Evolutionary conservation across 2,888 invertebrate genomes (phyloP).

Genomic region (Eristalis intricaria): DNA sequence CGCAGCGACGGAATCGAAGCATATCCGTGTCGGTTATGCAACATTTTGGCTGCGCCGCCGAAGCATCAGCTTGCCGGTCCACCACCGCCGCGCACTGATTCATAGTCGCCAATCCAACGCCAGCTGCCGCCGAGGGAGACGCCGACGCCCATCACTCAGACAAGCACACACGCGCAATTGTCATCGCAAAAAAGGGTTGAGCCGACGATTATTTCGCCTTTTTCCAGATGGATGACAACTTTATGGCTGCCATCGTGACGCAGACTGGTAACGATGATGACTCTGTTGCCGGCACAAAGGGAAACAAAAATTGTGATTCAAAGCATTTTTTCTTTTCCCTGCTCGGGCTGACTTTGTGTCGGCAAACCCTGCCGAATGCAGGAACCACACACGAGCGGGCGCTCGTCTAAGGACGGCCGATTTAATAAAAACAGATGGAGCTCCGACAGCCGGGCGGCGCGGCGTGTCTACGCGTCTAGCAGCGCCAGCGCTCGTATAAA

Average conservation of each 20-base stretch:
- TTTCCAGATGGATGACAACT: background rate
- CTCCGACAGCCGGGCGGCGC: background rate
- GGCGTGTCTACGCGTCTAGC: constrained; percentile 8
- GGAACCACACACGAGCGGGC: background rate
- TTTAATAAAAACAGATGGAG: background rate
- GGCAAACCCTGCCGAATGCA: background rate
- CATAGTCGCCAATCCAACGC: background rate
- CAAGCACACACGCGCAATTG: background rate
- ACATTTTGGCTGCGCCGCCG: background rate
- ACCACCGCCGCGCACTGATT: background rate
- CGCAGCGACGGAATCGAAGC: background rate
- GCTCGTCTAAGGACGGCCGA: background rate
- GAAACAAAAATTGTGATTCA: background rate
- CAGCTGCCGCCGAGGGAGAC: background rate
- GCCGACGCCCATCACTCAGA: background rate
- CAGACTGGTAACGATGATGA: background rate
- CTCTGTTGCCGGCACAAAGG: background rate
- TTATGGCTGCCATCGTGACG: background rate
- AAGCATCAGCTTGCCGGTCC: background rate
- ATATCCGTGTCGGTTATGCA: background rate
- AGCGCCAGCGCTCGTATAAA: constrained; percentile 10
- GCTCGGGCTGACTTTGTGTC: background rate
- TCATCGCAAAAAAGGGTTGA: background rate
- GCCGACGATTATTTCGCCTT: background rate
- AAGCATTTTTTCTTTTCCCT: background rate